Evolutionary conservation across 2,797 vertebrate species (phyloP).

Genomic region (Coregonus suidteri): DNA sequence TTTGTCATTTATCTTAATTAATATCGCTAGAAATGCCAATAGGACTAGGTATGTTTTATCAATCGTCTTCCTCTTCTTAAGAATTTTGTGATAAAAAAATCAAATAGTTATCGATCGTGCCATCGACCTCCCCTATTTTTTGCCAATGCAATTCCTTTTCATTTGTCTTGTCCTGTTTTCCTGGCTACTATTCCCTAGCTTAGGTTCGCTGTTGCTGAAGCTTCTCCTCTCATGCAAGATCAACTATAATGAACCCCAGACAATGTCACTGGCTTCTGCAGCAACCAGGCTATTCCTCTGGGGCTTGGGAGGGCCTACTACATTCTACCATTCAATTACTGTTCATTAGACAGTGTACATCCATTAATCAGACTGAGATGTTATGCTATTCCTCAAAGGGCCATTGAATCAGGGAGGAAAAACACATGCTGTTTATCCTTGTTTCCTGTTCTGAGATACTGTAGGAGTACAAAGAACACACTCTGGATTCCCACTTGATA

Average conservation of each 20-base stretch:
- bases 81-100: slow-evolving; percentile 82
- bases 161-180: slow-evolving; percentile 72
- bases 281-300: slow-evolving; percentile 57
- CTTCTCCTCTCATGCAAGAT: slow-evolving; percentile 69
- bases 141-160: slow-evolving; percentile 69
- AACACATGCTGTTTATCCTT: slow-evolving; percentile 54
- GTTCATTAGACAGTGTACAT: slow-evolving; percentile 77
- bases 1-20: slow-evolving; percentile 85
- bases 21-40: slow-evolving; percentile 82
- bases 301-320: slow-evolving; percentile 71
- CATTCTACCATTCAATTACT: slow-evolving; percentile 81
- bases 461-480: slow-evolving; percentile 40
- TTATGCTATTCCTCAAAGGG: slow-evolving; percentile 69
- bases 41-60: slow-evolving; percentile 73
- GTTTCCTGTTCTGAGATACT: slow-evolving; percentile 53
- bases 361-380: slow-evolving; percentile 78
- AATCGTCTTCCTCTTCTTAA: slow-evolving; percentile 77
- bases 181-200: slow-evolving; percentile 67
- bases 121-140: slow-evolving; percentile 76
- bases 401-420: slow-evolving; percentile 64
- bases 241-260: slow-evolving; percentile 77
- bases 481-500: slow-evolving; percentile 12
- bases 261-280: slow-evolving; percentile 68
- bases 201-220: slow-evolving; percentile 70
- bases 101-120: slow-evolving; percentile 73